These are phyloP conservation scores for Tetramorium alpestre DNA, from an alignment of 1,140 invertebrate genomes.

Conservation along the genomic window DNA sequence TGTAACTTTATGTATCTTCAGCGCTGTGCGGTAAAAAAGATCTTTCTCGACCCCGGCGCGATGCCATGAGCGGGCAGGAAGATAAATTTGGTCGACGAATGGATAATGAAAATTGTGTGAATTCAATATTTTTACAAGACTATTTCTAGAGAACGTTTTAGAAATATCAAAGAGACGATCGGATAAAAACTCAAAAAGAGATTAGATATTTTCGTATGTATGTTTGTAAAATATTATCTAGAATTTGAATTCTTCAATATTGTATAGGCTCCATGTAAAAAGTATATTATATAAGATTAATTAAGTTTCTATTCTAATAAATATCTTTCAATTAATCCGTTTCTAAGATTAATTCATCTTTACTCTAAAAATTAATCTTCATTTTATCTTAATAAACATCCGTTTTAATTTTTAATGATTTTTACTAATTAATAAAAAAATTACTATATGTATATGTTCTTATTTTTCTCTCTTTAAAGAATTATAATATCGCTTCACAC, in stretches of 20 bases:
- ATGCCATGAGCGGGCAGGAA: neutral
- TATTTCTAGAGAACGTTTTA: neutral
- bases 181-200: neutral
- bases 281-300: neutral
- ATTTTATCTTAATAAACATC: no score
- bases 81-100: constrained; percentile 40
- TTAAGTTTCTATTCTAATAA: neutral
- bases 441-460: neutral
- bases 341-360: neutral
- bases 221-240: neutral
- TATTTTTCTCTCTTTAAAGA: neutral
- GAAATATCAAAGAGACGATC: neutral
- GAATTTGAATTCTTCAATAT: neutral
- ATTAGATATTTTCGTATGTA: neutral
- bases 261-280: neutral
- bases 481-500: neutral
- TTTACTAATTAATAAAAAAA: neutral
- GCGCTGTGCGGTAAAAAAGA: constrained; percentile 39
- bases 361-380: neutral
- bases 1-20: constrained; percentile 61
- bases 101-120: constrained; percentile 17
- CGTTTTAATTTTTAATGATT: neutral
- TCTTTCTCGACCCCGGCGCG: constrained; percentile 10
- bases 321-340: neutral
- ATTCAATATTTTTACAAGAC: neutral